Evolutionary conservation across 2,888 invertebrate species (phyloP), one percentile per base, ranked within the genome.

Genomic region (Hemithea aestivaria): DNA sequence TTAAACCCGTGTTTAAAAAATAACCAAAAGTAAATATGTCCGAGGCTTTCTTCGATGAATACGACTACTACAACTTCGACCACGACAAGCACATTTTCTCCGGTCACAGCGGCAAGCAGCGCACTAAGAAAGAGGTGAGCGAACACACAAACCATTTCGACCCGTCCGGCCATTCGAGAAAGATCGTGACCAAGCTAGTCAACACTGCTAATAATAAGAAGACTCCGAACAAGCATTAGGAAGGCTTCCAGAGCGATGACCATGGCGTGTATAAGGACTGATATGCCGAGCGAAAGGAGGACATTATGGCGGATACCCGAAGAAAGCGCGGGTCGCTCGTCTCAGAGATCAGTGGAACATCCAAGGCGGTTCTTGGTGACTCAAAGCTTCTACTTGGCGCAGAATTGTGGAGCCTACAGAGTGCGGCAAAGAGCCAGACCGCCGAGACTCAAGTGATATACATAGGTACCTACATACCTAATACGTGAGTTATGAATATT

Each of bases 21-120:
- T 38, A 40, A 41, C 9, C 62, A 71, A 62, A 66, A 54, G 52
- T 60, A 82, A 90, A 81, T 73, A 95, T 95, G 95, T 94, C 95
- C 66, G 94, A 94, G 82, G 88, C 89, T 62, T 91, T 94, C 87
- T 93, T 93, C 75, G 96, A 97, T 87, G 92, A 96, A 72, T 96
- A 96, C 90, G 97, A 97, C 72, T 94, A 96, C 73, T 97, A 95
- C 90, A 97, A 97, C 84, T 97, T 93, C 81, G 96, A 96, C 62
- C 92, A 94, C 88, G 97, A 96, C 78, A 97, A 97, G 82, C 93
- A 94, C 74, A 91, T 96, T 50, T 93, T 92, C 78, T 91, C 92
- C 26, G 93, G 94, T 11, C 95, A 96, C 83, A 93, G 96, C 70
- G 97, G 97, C 47, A 97, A 97, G 75, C 95, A 96, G 65, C 90